A percentile compares a stretch with the other conserved stretches of the same genome.
Conservation (phyloP, 2,797 vertebrate genomes). For the Enteromius treurensis region DNA sequence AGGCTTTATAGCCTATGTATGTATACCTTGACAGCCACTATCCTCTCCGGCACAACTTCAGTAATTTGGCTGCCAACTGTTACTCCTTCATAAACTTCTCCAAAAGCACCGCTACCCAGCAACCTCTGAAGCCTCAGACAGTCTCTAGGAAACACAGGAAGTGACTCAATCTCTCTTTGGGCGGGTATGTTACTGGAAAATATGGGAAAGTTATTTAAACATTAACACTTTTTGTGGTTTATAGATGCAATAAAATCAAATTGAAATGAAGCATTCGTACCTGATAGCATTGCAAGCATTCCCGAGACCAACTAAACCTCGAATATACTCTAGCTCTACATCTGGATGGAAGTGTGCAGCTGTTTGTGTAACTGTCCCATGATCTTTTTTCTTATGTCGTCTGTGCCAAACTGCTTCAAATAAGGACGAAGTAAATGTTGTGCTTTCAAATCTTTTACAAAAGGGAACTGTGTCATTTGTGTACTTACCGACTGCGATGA, state of each 20-base stretch:
- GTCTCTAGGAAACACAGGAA: conserved; percentile 76
- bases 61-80: conserved; percentile 68
- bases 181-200: conserved; percentile 71
- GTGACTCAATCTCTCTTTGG: conserved; percentile 71
- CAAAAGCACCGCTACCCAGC: conserved; percentile 80
- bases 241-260: not conserved
- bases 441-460: not conserved
- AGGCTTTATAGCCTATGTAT: not conserved
- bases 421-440: not conserved
- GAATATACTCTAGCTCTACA: conserved; percentile 69
- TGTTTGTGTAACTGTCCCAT: conserved; percentile 48
- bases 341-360: conserved; percentile 62
- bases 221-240: not conserved
- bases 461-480: not conserved
- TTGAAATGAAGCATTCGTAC: conserved; percentile 48
- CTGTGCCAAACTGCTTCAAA: conserved; percentile 66
- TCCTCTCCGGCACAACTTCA: conserved; percentile 67
- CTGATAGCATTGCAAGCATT: conserved; percentile 72
- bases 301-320: conserved; percentile 67
- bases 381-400: conserved; percentile 54
- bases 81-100: conserved; percentile 80
- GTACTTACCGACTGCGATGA: conserved; percentile 35
- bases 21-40: conserved; percentile 80
- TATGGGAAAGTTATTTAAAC: not conserved
- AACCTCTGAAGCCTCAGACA: conserved; percentile 74